Conservation (phyloP, 2,888 invertebrate genomes). For the Drosophila kokeensis region DNA sequence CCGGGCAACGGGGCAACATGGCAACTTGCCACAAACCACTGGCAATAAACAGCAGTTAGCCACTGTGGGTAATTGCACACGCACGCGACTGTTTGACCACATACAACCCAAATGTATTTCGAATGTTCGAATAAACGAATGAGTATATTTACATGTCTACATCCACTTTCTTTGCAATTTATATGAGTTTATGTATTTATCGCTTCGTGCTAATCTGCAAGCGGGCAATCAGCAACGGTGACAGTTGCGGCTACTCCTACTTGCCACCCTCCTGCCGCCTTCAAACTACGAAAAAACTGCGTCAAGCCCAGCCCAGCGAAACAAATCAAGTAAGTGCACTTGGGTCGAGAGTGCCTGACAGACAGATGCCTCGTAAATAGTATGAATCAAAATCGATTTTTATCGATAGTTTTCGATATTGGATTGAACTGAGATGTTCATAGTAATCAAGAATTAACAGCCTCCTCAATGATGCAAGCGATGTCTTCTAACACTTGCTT, state of each 20-base stretch:
- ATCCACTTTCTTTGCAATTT: constrained; percentile 77
- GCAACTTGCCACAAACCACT: neutral
- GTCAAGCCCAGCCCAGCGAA: constrained; percentile 18
- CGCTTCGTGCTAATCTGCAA: constrained; percentile 68
- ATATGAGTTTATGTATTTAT: constrained; percentile 73
- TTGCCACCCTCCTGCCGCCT: constrained; percentile 11
- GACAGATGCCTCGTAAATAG: neutral
- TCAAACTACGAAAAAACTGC: constrained; percentile 1
- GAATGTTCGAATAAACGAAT: constrained; percentile 15
- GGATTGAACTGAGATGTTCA: neutral
- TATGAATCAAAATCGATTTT: neutral
- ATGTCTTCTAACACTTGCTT: neutral
- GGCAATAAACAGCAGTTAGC: constrained; percentile 6
- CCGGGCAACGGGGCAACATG: neutral
- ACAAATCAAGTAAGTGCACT: neutral
- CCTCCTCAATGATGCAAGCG: neutral
- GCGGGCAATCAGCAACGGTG: constrained; percentile 66
- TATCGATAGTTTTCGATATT: neutral
- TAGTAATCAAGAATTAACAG: neutral
- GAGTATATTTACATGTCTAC: constrained; percentile 40
- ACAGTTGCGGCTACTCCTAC: constrained; percentile 76
- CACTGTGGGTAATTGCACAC: constrained; percentile 64
- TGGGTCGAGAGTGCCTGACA: neutral
- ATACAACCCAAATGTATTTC: constrained; percentile 7
- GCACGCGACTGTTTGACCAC: constrained; percentile 62